Conservation (phyloP, 1,140 invertebrate genomes). For the Physella acuta region DNA sequence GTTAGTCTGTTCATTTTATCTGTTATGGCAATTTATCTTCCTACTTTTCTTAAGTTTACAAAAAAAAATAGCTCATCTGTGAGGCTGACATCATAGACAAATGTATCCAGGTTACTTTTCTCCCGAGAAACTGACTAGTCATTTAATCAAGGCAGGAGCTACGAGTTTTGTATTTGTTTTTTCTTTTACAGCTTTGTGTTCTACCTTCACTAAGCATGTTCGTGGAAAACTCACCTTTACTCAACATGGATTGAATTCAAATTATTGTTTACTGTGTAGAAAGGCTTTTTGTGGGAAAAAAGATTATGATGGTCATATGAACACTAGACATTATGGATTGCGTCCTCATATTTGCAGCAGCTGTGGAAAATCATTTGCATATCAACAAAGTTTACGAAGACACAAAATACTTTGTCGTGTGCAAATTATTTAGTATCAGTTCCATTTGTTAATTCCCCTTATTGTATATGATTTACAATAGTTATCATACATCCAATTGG, state of each 20-base stretch:
- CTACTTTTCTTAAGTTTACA: too few species aligned
- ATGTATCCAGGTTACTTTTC: neutral
- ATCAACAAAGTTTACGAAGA: constrained; percentile 16
- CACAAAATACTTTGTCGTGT: neutral
- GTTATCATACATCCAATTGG: too few species aligned
- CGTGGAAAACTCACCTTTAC: neutral
- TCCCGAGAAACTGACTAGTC: too few species aligned
- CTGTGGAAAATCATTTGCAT: constrained; percentile 18
- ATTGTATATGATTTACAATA: too few species aligned
- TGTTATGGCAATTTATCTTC: too few species aligned
- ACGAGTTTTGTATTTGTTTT: constrained; percentile 8
- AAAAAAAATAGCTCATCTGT: too few species aligned
- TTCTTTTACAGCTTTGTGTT: constrained; percentile 10
- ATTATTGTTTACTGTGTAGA: constrained; percentile 11
- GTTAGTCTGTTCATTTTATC: too few species aligned
- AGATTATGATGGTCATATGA: constrained; percentile 24
- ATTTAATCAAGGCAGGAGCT: too few species aligned
- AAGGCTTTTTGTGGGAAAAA: constrained; percentile 17
- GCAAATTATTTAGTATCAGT: too few species aligned
- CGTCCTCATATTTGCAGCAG: constrained; percentile 1
- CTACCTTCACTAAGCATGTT: neutral
- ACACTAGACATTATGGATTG: constrained; percentile 17
- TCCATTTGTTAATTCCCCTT: too few species aligned
- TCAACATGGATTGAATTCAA: neutral
- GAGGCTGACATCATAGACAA: constrained; percentile 1